Conservation (phyloP, 2,113 vertebrate species). For the Petromus typicus region DNA sequence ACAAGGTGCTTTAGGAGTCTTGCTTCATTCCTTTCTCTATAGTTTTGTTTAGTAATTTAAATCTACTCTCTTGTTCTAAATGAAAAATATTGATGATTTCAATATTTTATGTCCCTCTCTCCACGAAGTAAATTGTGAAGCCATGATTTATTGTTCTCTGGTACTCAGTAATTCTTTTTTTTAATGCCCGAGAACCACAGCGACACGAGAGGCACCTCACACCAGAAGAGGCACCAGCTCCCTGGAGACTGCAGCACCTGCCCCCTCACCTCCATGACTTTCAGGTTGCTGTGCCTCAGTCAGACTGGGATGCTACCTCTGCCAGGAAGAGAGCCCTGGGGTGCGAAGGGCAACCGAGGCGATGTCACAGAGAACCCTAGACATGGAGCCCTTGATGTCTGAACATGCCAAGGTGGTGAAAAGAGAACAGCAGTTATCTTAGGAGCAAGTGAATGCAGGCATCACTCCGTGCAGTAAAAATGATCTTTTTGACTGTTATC, state of each 20-base stretch:
- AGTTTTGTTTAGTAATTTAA: conserved; percentile 70
- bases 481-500: neutral
- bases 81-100: conserved; percentile 63
- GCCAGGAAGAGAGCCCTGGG: neutral
- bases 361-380: neutral
- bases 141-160: conserved; percentile 43
- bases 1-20: conserved; percentile 58
- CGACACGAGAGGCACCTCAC: rapidly evolving
- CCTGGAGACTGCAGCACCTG: neutral
- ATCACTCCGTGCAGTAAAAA: neutral
- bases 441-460: neutral
- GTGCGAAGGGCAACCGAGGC: neutral
- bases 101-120: conserved; percentile 56
- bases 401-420: neutral
- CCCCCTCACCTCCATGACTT: neutral
- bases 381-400: neutral
- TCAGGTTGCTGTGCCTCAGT: neutral
- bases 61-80: conserved; percentile 65
- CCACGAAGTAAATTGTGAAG: conserved; percentile 30
- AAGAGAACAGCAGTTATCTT: neutral
- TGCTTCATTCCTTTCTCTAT: neutral
- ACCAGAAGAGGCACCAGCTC: neutral
- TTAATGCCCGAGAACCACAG: neutral
- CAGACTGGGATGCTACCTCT: rapidly evolving
- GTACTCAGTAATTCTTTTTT: neutral